Base-by-base conservation (phyloP, 2,797 vertebrate genomes). In the Astyanax mexicanus region DNA sequence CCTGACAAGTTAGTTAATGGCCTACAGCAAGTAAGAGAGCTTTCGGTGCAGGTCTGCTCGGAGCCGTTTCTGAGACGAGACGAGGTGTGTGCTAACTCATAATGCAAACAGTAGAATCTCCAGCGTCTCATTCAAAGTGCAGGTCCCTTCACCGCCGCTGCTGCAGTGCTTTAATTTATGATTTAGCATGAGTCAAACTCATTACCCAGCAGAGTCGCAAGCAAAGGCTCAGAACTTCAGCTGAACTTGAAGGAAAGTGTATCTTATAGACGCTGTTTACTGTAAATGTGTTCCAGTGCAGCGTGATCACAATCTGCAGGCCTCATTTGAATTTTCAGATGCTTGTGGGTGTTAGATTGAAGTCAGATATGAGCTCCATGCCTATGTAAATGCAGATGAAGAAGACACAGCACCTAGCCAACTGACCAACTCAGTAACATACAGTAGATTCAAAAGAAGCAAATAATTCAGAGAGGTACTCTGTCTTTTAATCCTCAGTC, bases 1-100 rank as follows among this genome's bases (percentile, higher is more conserved):
- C 77, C 85, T 76, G 66, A 76, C 66, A 69, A 62, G 45, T 52
- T 40, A 51, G 23, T 71, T 71, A 70, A 77, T 52, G 55, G n/a
- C 55, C 42, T 42, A 29, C 40, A 38, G 52, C 44, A 69, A 69
- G 21, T 61, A 60, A 61, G 23, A 15, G 32, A 12, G 47, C 19
- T 29, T 40, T 69, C 66, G 17, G 55, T 11, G 13, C 55, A 58
- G 58, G 37, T 15, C 72, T 47, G 62, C 72, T 27, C 47, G 42
- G 12, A 68, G 6, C 19, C 13, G 1, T 52, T 49, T 29, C 35
- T 15, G 54, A 35, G 21, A 68, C n/a, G 40, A 45, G 40, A 38
- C 3, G 15, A 8, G 51, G 23, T 7, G 27, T 75, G 27, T 27
- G 17, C 45, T 17, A 29, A 25, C 3, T 29, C 17, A 15, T n/a